Base-by-base conservation (phyloP, 53 echinoderm and acorn worm genomes). In the Mesocentrotus franciscanus region DNA sequence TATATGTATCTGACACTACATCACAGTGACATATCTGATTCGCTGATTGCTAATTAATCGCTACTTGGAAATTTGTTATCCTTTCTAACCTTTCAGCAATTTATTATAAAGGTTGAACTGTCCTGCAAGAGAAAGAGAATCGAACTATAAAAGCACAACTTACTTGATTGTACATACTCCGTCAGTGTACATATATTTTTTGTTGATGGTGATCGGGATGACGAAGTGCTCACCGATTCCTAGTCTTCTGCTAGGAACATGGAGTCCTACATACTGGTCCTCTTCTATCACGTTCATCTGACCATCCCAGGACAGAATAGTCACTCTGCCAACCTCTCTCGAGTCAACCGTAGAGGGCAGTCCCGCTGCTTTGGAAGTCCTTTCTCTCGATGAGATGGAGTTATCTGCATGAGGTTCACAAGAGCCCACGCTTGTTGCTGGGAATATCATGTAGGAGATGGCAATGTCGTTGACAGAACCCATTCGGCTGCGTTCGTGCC, bases 151-250 rank as follows among this genome's bases (percentile, higher is more conserved):
- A 36, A 81, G 81, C 5, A 81, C 13, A 87, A 85, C 95, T 94
- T 85, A 94, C 95, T 94, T 94, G 95, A 94, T 68, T 7, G 95
- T 94, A 62, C 95, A 94, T 68, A 64, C 95, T 66, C 95, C 95
- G 13, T 85, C 85, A 34, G 36, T 85, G 35, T 59, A 60, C 79
- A 79, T 78, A 26, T 75, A 75, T 39, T 68, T 92, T 68, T 66
- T 94, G 87, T 85, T 94, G 95, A 94, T 94, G 57, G 95, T 94
- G 95, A 94, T 85, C 0, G 95, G 95, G 71, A 94, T 94, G 87
- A 85, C 87, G 56, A 94, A 94, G 55, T 85, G 95, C 57, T 94
- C 85, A 29, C 87, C 68, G 29, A 94, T 85, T 34, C 95, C 95
- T 3, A 94, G 70, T 34, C 95, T 61, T 26, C 87, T 85, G n/a